These are phyloP conservation scores for Carduelis carduelis DNA, from an alignment of 2,797 vertebrate genomes.

Conservation along the genomic window DNA sequence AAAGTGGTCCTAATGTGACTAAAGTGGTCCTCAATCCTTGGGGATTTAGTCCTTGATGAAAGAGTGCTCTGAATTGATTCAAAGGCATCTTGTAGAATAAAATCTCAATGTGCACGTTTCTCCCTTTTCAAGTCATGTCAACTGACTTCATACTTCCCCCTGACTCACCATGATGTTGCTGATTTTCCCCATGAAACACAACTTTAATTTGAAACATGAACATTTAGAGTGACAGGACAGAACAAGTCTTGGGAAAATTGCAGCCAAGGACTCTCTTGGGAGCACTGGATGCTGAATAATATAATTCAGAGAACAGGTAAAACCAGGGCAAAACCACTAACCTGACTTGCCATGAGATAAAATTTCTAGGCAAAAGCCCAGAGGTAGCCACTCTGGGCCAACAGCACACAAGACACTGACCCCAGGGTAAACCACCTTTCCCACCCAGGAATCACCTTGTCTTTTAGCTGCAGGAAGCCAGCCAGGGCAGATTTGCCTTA, in stretches of 20 bases:
- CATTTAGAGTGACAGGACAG: not conserved
- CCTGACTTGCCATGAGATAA: not conserved
- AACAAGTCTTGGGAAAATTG: not conserved
- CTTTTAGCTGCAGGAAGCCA: not conserved
- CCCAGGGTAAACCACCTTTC: not conserved
- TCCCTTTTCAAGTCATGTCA: not conserved
- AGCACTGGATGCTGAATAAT: not conserved
- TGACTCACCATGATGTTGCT: not conserved
- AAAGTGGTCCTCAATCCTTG: conserved; percentile 7
- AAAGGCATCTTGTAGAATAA: not conserved
- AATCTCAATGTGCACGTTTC: not conserved
- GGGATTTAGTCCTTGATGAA: not conserved
- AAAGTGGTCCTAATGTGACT: conserved; percentile 18
- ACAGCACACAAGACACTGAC: not conserved
- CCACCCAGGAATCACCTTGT: not conserved
- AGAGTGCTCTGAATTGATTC: not conserved
- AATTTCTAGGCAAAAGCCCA: not conserved
- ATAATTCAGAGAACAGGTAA: not conserved
- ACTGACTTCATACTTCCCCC: not conserved
- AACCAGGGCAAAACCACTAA: not conserved
- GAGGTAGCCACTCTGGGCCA: not conserved
- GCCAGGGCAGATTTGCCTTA: not conserved
- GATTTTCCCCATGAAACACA: not conserved
- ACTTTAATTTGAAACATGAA: not conserved
- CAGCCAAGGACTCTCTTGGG: not conserved